phyloP scores from a whole-genome alignment of 2,888 invertebrate species.

The Zaprionus bogoriensis region DNA sequence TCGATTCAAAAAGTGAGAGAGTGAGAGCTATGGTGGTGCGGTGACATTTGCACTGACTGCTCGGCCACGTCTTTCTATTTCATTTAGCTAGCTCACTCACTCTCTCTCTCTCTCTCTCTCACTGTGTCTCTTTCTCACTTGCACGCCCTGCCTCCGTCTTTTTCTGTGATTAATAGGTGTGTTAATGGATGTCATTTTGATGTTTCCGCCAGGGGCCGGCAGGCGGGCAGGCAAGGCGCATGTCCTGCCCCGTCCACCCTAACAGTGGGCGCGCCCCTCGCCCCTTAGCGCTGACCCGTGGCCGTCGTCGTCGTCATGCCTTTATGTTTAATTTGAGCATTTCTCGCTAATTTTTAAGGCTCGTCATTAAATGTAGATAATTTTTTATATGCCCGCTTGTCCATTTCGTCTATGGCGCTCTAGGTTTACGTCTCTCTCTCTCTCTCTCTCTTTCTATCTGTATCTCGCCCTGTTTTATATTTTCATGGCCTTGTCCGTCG shows the following conservation, averaged over 20 bases:
- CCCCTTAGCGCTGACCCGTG: constrained; percentile 3
- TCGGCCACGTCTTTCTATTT: constrained; percentile 31
- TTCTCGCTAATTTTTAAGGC: constrained; percentile 77
- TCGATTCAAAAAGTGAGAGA: constrained; percentile 9
- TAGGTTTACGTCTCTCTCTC: constrained; percentile 35
- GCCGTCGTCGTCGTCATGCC: constrained; percentile 19
- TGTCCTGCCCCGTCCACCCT: constrained; percentile 38
- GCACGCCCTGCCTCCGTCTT: too few species aligned
- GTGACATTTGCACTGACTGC: constrained; percentile 31
- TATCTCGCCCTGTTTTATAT: neutral
- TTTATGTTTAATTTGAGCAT: constrained; percentile 78
- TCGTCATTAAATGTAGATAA: constrained; percentile 78
- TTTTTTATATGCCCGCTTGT: constrained; percentile 65
- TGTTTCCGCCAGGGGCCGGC: constrained; percentile 74
- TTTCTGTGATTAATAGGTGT: constrained; percentile 81
- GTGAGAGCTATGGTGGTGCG: constrained; percentile 1
- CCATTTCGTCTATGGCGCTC: constrained; percentile 37
- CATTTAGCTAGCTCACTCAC: constrained; percentile 26
- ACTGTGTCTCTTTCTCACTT: constrained; percentile 10
- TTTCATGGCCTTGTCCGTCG: constrained; percentile 40
- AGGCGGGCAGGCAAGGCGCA: too few species aligned
- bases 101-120: constrained; percentile 15
- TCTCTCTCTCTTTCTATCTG: neutral
- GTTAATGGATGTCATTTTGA: constrained; percentile 82
- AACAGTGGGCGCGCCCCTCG: neutral